phyloP scores from a whole-genome alignment of 2,113 vertebrate species.

The Naja naja region DNA sequence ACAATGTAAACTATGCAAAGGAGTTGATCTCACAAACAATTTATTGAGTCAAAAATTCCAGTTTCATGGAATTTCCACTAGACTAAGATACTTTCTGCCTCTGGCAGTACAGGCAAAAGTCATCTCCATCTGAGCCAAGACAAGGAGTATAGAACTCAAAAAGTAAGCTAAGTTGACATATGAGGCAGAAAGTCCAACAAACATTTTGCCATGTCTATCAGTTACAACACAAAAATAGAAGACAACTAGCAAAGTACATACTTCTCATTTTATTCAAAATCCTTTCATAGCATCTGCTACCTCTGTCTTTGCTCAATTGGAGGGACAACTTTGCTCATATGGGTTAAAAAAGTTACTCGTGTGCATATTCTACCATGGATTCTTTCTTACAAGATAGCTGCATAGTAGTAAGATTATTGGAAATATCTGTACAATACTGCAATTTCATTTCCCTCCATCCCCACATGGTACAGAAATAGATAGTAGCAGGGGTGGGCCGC shows the following conservation, averaged over 20 bases:
- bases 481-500: no score
- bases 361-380: background rate
- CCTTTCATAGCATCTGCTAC: background rate
- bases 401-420: background rate
- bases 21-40: background rate
- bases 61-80: no score
- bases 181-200: background rate
- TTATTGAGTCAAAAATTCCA: background rate
- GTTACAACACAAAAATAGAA: background rate
- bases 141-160: background rate
- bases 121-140: background rate
- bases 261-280: background rate
- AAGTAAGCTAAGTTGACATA: background rate
- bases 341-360: background rate
- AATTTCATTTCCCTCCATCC: background rate
- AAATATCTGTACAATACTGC: background rate
- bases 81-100: background rate
- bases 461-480: background rate
- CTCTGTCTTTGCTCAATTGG: background rate
- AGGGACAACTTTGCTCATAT: background rate
- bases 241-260: background rate
- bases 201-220: background rate
- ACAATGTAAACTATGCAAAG: background rate
- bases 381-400: background rate
- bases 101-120: background rate